A percentile compares a stretch with the other conserved stretches of the same genome.
phyloP scores from a whole-genome alignment of 2,888 invertebrate species.

The Sycophila texana region DNA sequence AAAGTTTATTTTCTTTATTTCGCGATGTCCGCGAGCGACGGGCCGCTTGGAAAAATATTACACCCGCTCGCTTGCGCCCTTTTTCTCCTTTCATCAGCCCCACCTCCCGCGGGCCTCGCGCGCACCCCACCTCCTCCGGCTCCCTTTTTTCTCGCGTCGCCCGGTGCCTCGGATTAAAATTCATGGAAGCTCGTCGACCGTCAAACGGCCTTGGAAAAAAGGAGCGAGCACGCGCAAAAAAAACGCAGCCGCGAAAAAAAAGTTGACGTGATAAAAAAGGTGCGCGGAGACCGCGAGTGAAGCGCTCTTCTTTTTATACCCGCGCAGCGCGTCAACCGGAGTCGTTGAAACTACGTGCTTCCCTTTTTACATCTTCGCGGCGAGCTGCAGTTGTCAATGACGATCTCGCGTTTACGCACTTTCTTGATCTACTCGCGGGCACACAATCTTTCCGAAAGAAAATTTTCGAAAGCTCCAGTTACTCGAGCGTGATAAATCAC shows the following conservation, averaged over 20 bases:
- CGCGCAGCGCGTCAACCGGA: not conserved
- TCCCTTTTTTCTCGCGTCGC: conserved; percentile 48
- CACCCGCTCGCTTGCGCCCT: conserved; percentile 28
- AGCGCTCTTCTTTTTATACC: conserved; percentile 27
- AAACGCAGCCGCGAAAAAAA: not conserved
- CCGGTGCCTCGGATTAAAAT: conserved; percentile 64
- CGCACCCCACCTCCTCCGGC: not conserved
- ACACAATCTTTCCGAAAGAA: too few species aligned
- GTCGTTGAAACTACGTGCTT: not conserved
- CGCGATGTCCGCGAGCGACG: conserved; percentile 51
- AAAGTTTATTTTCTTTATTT: conserved; percentile 67
- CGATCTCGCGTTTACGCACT: not conserved
- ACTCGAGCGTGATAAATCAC: too few species aligned
- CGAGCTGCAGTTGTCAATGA: not conserved
- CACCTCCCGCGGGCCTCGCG: not conserved
- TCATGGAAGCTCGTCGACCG: conserved; percentile 64
- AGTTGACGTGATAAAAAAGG: conserved; percentile 46
- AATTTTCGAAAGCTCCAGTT: too few species aligned
- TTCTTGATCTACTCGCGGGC: too few species aligned
- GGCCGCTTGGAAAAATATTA: conserved; percentile 62
- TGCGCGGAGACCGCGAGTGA: conserved; percentile 22
- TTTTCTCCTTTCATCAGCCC: conserved; percentile 31
- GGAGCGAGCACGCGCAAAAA: conserved; percentile 9
- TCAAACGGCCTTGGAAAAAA: conserved; percentile 56
- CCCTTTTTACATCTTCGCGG: conserved; percentile 36